phyloP scores from a whole-genome alignment of 2,797 vertebrate species.

The Acipenser oxyrinchus region DNA sequence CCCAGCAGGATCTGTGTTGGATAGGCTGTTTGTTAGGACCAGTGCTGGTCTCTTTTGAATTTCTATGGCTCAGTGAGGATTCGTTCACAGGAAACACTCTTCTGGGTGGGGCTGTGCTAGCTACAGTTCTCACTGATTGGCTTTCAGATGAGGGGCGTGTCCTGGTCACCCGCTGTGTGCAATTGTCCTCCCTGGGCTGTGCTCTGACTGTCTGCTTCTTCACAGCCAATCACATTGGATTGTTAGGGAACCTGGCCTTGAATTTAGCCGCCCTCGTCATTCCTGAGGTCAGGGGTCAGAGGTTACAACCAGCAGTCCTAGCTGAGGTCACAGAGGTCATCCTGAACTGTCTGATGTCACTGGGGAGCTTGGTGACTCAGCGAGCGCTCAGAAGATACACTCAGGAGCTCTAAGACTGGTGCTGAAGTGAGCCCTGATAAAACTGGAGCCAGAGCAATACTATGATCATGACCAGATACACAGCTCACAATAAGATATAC shows the following conservation, averaged over 20 bases:
- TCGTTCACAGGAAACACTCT: slow-evolving; percentile 49
- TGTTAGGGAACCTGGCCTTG: slow-evolving; percentile 48
- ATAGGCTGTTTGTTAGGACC: slow-evolving; percentile 46
- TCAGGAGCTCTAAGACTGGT: slow-evolving; percentile 41
- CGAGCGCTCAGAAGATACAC: slow-evolving; percentile 44
- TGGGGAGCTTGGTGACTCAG: slow-evolving; percentile 56
- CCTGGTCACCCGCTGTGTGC: slow-evolving; percentile 51
- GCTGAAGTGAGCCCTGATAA: slow-evolving; percentile 22
- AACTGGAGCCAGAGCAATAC: too few species aligned
- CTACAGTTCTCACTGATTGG: slow-evolving; percentile 48
- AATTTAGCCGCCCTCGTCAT: slow-evolving; percentile 48
- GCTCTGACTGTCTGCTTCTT: slow-evolving; percentile 60
- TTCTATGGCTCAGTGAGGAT: slow-evolving; percentile 65
- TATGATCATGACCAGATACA: too few species aligned
- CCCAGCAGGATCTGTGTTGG: slow-evolving; percentile 50
- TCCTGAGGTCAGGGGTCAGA: slow-evolving; percentile 19
- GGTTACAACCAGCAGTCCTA: slow-evolving; percentile 31
- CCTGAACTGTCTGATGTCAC: slow-evolving; percentile 38
- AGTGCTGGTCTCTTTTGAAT: slow-evolving; percentile 52
- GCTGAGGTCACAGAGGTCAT: slow-evolving; percentile 28
- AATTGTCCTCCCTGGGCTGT: slow-evolving; percentile 58
- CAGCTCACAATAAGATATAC: too few species aligned
- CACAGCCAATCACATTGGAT: slow-evolving; percentile 47
- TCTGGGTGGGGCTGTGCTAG: slow-evolving; percentile 48
- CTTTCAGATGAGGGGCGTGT: slow-evolving; percentile 50